Evolutionary conservation across 2,888 invertebrate genomes (phyloP), one percentile per base, ranked within the genome.

Genomic region (Monochamus alternatus): DNA sequence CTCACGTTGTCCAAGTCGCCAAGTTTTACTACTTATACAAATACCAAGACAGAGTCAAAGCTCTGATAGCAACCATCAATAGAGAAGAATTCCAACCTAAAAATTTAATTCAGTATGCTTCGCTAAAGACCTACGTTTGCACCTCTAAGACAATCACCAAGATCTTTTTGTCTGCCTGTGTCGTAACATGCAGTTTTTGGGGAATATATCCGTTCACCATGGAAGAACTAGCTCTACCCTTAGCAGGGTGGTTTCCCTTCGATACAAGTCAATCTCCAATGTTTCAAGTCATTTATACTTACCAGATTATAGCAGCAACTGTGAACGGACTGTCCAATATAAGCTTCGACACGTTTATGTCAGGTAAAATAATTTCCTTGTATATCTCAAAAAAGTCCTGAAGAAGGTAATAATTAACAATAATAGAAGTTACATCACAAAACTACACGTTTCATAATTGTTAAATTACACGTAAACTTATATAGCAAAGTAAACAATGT

Each of bases 291-390:
- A 89, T 89, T 0, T 91, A 89, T 81, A 72, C 86, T 0, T 91
- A 91, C 80, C 91, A 91, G 82, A 87, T 89, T 1, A 80, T 87
- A 0, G 90, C 90, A 0, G 86, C 91, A 14, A 84, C 87, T 51
- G 81, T 90, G 32, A 89, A 90, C 0, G 91, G 91, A 0, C 86
- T 86, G 75, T 86, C 90, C 72, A 91, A 92, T 83, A 89, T 91
- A 0, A 88, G 88, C 75, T 89, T 91, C 78, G 92, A 81, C 66
- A 78, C 77, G 10, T 75, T 79, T 60, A 69, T 81, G 68, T 76
- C 81, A 60, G 78, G 78, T 74, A 74, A 51, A 0, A n/a, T n/a
- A n/a, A n/a, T n/a, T n/a, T n/a, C n/a, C n/a, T n/a, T n/a, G 22
- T 22, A 22, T 22, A 22, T 22, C 22, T 22, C 22, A 22, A 22